Conservation (phyloP, 2,113 vertebrate genomes). For the Caranx ignobilis region DNA sequence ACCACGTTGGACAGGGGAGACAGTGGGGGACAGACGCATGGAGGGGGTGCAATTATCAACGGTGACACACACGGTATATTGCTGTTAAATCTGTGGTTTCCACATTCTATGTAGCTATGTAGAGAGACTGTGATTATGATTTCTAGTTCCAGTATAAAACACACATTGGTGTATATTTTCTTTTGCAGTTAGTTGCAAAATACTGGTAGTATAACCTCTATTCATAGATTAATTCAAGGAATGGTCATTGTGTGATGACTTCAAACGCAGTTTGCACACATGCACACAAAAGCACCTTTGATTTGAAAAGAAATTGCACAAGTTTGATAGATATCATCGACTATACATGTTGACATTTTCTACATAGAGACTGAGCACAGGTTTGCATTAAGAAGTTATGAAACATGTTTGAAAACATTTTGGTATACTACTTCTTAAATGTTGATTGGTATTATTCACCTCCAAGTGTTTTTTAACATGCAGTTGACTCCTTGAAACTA, state of each 20-base stretch:
- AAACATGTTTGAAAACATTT: constrained; percentile 64
- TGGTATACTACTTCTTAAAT: constrained; percentile 67
- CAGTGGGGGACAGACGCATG: constrained; percentile 38
- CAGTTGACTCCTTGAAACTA: constrained; percentile 61
- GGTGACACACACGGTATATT: constrained; percentile 76
- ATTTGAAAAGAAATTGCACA: constrained; percentile 79
- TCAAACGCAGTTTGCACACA: constrained; percentile 74
- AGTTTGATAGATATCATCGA: constrained; percentile 73
- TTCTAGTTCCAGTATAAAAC: constrained; percentile 68
- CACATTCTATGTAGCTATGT: constrained; percentile 74
- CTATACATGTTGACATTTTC: constrained; percentile 71
- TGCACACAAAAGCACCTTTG: constrained; percentile 83
- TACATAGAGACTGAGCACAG: constrained; percentile 69
- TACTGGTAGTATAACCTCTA: constrained; percentile 69
- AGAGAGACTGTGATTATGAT: constrained; percentile 62
- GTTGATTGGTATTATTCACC: constrained; percentile 59
- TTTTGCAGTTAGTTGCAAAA: constrained; percentile 66
- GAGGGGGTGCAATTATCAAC: constrained; percentile 32
- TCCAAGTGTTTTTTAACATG: constrained; percentile 59
- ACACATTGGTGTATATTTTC: constrained; percentile 47
- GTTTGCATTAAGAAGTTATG: constrained; percentile 66
- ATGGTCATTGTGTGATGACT: constrained; percentile 59
- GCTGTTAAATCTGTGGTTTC: constrained; percentile 77
- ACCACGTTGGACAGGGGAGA: constrained; percentile 16
- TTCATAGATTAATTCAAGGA: constrained; percentile 56